Conservation (phyloP, 2,797 vertebrate genomes). For the Rhyacichthys aspro region DNA sequence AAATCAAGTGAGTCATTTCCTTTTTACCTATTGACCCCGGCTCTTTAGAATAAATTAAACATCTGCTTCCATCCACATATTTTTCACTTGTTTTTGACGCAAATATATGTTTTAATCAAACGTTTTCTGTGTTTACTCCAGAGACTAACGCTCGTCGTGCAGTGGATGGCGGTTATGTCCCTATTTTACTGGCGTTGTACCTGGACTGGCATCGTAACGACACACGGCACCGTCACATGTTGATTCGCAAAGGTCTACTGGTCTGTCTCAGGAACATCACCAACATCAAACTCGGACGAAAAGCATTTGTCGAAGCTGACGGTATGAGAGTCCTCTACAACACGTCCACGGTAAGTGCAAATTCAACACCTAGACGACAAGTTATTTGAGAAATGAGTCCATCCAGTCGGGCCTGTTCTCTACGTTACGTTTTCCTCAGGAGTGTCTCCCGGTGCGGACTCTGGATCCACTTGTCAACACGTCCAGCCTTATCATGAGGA, state of each 20-base stretch:
- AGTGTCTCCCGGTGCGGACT: slow-evolving; percentile 94
- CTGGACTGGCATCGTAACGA: slow-evolving; percentile 97
- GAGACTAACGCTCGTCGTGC: slow-evolving; percentile 93
- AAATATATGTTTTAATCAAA: not conserved
- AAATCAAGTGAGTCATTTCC: slow-evolving; percentile 94
- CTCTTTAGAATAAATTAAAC: not conserved
- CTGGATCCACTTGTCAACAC: slow-evolving; percentile 95
- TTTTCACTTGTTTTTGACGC: too few relatives aligned
- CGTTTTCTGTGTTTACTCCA: slow-evolving; percentile 34
- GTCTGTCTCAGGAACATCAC: slow-evolving; percentile 94
- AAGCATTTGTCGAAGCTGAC: slow-evolving; percentile 91
- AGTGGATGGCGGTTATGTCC: slow-evolving; percentile 89
- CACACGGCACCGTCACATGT: slow-evolving; percentile 90
- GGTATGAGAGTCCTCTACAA: slow-evolving; percentile 96
- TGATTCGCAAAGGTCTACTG: slow-evolving; percentile 94
- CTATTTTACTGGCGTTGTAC: slow-evolving; percentile 87
- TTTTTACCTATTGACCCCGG: slow-evolving; percentile 22
- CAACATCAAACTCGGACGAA: slow-evolving; percentile 94
- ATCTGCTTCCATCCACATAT: too few relatives aligned
- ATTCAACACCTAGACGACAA: not conserved
- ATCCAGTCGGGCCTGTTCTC: not conserved
- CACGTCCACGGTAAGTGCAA: slow-evolving; percentile 88
- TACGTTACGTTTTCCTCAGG: slow-evolving; percentile 73
- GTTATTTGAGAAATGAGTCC: slow-evolving; percentile 1
- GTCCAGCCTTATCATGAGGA: slow-evolving; percentile 98